Conservation (phyloP, 2,113 vertebrate genomes). For the Etheostoma spectabile region DNA sequence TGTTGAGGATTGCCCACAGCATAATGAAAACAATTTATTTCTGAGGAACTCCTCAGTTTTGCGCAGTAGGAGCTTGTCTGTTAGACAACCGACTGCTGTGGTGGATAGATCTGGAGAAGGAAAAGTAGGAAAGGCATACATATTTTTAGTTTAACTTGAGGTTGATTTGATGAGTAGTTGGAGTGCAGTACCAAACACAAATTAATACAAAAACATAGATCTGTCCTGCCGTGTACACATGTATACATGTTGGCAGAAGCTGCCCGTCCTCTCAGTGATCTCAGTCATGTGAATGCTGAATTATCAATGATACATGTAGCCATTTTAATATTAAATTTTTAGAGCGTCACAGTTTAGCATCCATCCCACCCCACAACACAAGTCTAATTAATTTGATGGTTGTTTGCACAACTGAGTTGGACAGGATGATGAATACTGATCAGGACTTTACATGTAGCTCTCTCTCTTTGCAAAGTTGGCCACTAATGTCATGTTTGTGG, state of each 20-base stretch:
- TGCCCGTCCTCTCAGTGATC: slow-evolving; percentile 3
- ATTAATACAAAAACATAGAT: neutral
- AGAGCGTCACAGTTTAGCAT: slow-evolving; percentile 49
- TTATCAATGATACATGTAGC: slow-evolving; percentile 12
- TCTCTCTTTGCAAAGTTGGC: slow-evolving; percentile 29
- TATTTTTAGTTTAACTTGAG: neutral
- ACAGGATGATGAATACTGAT: slow-evolving; percentile 65
- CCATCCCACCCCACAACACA: slow-evolving; percentile 51
- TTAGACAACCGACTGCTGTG: neutral
- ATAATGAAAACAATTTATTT: neutral
- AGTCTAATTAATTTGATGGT: slow-evolving; percentile 68
- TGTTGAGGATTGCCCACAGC: neutral
- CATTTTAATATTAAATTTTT: slow-evolving; percentile 7
- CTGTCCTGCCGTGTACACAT: neutral
- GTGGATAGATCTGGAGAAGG: neutral
- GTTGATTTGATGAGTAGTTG: neutral
- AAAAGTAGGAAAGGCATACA: neutral
- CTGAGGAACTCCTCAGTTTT: neutral
- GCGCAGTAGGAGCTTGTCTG: too few species aligned
- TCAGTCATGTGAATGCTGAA: slow-evolving; percentile 9
- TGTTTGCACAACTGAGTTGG: slow-evolving; percentile 53
- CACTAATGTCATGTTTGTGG: slow-evolving; percentile 17
- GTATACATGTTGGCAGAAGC: slow-evolving; percentile 6
- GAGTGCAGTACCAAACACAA: neutral
- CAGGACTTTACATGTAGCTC: slow-evolving; percentile 36